Evolutionary conservation across 2,797 vertebrate genomes (phyloP).

Genomic region (Anabacerthia variegaticeps): DNA sequence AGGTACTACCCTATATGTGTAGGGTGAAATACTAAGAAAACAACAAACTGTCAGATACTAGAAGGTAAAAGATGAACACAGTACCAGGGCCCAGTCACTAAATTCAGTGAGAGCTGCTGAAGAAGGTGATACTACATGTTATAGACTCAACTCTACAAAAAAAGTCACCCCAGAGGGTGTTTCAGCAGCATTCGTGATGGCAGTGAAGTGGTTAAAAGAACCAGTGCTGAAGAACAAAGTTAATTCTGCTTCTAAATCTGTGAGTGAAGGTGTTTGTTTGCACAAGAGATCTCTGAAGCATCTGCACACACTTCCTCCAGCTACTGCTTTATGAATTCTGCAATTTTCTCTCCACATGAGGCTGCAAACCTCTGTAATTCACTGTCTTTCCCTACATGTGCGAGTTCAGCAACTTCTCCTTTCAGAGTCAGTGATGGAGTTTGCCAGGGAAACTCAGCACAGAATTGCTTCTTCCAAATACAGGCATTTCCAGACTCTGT

Average conservation of each 20-base stretch:
- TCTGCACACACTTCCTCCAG: not conserved
- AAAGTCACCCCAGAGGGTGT: not conserved
- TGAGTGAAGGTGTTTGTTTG: constrained; percentile 14
- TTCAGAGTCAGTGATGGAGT: not conserved
- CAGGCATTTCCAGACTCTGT: not conserved
- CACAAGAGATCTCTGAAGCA: constrained; percentile 33
- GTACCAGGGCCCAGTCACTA: not conserved
- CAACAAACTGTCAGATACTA: not conserved
- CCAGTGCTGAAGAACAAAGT: not conserved
- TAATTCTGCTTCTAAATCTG: constrained; percentile 5
- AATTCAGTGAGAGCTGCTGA: not conserved
- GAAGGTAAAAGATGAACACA: not conserved
- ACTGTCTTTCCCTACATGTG: not conserved
- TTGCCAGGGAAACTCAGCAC: constrained; percentile 9
- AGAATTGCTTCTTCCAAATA: constrained; percentile 12
- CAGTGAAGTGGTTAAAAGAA: constrained; percentile 6
- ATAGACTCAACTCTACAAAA: not conserved
- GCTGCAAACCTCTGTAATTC: constrained; percentile 26
- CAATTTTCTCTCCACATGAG: constrained; percentile 12
- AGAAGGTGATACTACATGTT: not conserved
- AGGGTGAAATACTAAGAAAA: not conserved
- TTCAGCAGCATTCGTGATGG: not conserved
- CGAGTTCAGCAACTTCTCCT: not conserved
- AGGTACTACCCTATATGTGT: not conserved
- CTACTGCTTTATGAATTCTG: constrained; percentile 36